Percentiles rank a stretch among this genome's conserved stretches.
These are phyloP conservation scores for Galerucella pusilla DNA, from an alignment of 2,888 invertebrate species.

Conservation along the genomic window DNA sequence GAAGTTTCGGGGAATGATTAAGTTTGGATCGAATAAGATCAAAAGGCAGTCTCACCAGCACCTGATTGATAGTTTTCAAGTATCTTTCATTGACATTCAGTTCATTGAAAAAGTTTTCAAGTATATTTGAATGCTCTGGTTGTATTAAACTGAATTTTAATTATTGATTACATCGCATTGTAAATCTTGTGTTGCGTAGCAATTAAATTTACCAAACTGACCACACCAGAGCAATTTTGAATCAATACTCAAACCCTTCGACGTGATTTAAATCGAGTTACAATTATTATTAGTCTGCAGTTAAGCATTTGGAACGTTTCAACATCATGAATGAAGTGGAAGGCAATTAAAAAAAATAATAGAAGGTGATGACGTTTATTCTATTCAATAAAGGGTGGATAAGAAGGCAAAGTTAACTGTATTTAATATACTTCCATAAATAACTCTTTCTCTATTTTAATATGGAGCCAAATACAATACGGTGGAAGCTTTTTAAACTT, in stretches of 20 bases:
- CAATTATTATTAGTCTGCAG: neutral
- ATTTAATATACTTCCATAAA: too few species aligned
- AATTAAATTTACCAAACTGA: neutral
- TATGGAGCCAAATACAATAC: too few species aligned
- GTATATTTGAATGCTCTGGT: neutral
- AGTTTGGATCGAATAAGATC: too few species aligned
- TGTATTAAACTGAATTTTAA: neutral
- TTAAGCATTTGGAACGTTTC: neutral
- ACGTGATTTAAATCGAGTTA: neutral
- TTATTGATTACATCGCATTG: neutral
- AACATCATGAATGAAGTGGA: neutral
- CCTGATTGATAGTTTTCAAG: too few species aligned
- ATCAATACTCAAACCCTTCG: neutral
- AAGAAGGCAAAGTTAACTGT: too few species aligned
- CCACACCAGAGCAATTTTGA: neutral
- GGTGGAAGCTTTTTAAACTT: neutral
- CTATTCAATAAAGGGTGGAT: too few species aligned
- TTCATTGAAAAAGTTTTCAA: neutral
- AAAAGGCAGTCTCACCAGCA: too few species aligned
- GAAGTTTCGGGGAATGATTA: too few species aligned
- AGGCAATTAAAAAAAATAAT: too few species aligned
- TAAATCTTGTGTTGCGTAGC: conserved; percentile 2
- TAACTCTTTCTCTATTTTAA: too few species aligned
- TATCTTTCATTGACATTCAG: too few species aligned
- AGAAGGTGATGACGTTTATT: too few species aligned